phyloP scores from a whole-genome alignment of 1,140 invertebrate genomes.

The Pseudoatta argentina region DNA sequence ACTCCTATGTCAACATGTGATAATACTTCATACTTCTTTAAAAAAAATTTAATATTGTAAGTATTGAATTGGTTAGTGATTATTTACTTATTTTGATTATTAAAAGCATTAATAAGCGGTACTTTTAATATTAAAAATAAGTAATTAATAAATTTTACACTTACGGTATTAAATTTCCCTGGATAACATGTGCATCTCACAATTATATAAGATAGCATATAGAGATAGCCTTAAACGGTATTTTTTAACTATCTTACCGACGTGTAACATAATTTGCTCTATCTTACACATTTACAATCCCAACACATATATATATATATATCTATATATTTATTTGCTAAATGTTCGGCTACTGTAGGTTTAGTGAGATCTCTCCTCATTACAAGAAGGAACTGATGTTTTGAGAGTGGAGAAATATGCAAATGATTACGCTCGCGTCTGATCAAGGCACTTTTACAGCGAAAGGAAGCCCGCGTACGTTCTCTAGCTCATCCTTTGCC shows the following conservation, averaged over 20 bases:
- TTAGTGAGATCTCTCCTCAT: not conserved
- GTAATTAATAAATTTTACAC: too few species aligned
- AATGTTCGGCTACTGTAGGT: not conserved
- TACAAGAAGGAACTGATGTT: conserved; percentile 59
- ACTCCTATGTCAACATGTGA: not conserved
- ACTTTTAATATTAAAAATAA: too few species aligned
- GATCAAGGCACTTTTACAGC: conserved; percentile 78
- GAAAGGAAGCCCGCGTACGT: conserved; percentile 31
- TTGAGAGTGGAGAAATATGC: conserved; percentile 79
- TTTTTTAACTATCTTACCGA: not conserved
- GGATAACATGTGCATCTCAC: too few species aligned
- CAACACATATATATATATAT: not conserved
- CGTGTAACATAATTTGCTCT: not conserved
- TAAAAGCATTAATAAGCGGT: too few species aligned
- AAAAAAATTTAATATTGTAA: too few species aligned
- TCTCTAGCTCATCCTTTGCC: conserved; percentile 4
- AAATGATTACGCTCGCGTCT: conserved; percentile 78
- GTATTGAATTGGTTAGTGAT: too few species aligned
- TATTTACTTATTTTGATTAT: too few species aligned
- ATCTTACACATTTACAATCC: not conserved
- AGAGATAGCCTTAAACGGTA: not conserved
- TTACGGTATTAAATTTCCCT: too few species aligned
- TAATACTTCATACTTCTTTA: not conserved
- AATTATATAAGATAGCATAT: not conserved
- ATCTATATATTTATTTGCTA: not conserved